Conservation (phyloP, 1,140 invertebrate genomes). For the Ctenoplectra terminalis region DNA sequence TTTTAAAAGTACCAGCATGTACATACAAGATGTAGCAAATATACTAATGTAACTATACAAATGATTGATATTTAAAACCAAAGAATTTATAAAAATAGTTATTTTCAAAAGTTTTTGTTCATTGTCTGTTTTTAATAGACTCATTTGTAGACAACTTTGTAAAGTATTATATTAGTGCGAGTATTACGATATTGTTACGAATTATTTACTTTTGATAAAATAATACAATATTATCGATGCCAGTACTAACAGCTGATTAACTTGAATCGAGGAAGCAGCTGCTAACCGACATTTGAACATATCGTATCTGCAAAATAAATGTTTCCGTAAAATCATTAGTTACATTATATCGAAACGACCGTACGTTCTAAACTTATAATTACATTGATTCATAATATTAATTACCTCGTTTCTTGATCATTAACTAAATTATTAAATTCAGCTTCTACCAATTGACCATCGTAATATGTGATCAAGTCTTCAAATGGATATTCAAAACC, state of each 20-base stretch:
- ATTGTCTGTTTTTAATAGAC: background rate
- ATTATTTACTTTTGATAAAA: slow-evolving; percentile 65
- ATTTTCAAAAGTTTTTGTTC: background rate
- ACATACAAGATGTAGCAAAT: background rate
- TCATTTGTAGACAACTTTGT: background rate
- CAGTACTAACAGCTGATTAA: slow-evolving; percentile 80
- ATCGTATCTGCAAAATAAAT: slow-evolving; percentile 85
- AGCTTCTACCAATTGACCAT: slow-evolving; percentile 97
- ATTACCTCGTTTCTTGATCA: slow-evolving; percentile 89
- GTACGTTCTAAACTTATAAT: background rate
- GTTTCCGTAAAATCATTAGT: background rate
- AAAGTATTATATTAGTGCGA: background rate
- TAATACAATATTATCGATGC: slow-evolving; percentile 69
- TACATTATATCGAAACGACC: background rate
- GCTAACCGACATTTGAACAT: slow-evolving; percentile 96
- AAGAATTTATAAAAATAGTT: background rate
- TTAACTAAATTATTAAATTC: slow-evolving; percentile 95
- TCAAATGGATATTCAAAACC: slow-evolving; percentile 99
- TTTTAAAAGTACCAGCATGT: background rate
- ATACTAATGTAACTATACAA: background rate
- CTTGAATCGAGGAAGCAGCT: slow-evolving; percentile 86
- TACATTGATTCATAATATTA: background rate
- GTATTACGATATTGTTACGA: background rate
- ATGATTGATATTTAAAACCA: background rate
- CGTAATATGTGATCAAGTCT: slow-evolving; percentile 96